Evolutionary conservation across 2,888 invertebrate species (phyloP).

Genomic region (Lepidonotus clava): DNA sequence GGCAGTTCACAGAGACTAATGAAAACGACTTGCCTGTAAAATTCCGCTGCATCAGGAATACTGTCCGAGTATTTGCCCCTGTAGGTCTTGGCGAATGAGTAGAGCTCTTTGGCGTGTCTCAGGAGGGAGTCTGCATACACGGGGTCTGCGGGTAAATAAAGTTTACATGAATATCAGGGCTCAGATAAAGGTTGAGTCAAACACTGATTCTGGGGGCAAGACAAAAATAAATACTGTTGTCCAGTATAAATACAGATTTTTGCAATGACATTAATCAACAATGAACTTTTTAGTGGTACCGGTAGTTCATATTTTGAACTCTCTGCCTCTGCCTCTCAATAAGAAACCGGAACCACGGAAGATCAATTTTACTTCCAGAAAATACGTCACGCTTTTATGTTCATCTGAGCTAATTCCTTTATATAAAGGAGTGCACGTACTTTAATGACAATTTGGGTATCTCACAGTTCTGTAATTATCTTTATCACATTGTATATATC

Average conservation of each 20-base stretch:
- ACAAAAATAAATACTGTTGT: neutral
- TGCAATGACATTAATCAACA: neutral
- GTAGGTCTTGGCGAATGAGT: conserved; percentile 82
- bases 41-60: conserved; percentile 82
- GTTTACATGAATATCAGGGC: neutral
- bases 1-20: no score
- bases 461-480: no score
- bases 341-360: neutral
- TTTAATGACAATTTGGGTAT: no score
- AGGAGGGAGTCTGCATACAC: neutral
- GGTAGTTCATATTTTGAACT: neutral
- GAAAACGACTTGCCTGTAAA: conserved; percentile 77
- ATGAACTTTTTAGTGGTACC: neutral
- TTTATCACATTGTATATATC: no score
- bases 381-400: neutral
- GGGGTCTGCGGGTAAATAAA: neutral
- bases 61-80: conserved; percentile 83
- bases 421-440: no score
- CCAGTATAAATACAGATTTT: neutral
- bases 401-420: no score
- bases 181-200: neutral
- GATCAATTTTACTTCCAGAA: neutral
- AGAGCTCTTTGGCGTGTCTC: conserved; percentile 78
- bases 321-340: neutral
- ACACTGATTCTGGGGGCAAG: neutral